Evolutionary conservation across 1,140 invertebrate genomes (phyloP).

Genomic region (Homalodisca vitripennis): DNA sequence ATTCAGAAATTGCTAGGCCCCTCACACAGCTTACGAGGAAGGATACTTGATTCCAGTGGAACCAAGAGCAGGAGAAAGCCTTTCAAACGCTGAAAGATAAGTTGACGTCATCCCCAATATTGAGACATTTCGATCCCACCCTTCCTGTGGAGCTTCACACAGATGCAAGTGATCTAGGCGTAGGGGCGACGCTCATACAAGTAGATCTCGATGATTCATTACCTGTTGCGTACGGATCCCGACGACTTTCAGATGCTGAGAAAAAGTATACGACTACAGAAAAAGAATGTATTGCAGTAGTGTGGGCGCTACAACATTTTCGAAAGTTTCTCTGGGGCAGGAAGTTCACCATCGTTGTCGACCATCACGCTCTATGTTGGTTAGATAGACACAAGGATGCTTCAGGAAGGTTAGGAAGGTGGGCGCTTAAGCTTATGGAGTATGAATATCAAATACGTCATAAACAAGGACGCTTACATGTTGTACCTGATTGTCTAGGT

Average conservation of each 20-base stretch:
- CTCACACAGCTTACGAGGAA: slow-evolving; percentile 35
- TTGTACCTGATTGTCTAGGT: not conserved
- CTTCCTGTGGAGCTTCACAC: slow-evolving; percentile 40
- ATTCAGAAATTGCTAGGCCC: slow-evolving; percentile 44
- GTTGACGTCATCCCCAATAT: slow-evolving; percentile 33
- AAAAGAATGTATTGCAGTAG: slow-evolving; percentile 48
- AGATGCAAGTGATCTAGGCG: slow-evolving; percentile 42
- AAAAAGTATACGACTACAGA: slow-evolving; percentile 47
- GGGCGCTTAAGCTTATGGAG: slow-evolving; percentile 52
- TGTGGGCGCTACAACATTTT: slow-evolving; percentile 49
- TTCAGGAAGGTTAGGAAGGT: slow-evolving; percentile 50
- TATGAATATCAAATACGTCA: slow-evolving; percentile 50
- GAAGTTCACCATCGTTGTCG: slow-evolving; percentile 53
- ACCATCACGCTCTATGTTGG: slow-evolving; percentile 53
- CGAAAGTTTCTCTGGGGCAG: slow-evolving; percentile 51
- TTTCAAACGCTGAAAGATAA: not conserved
- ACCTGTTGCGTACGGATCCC: slow-evolving; percentile 41
- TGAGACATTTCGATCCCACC: slow-evolving; percentile 39
- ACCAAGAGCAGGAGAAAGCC: not conserved
- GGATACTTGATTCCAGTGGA: not conserved
- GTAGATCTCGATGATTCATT: slow-evolving; percentile 10
- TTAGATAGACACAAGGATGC: slow-evolving; percentile 51
- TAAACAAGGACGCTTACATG: slow-evolving; percentile 42
- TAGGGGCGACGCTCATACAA: slow-evolving; percentile 44
- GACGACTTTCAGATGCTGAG: slow-evolving; percentile 43